Evolutionary conservation across 2,797 vertebrate species (phyloP), one percentile per base, ranked within the genome.

Genomic region (Leptoclinus maculatus): DNA sequence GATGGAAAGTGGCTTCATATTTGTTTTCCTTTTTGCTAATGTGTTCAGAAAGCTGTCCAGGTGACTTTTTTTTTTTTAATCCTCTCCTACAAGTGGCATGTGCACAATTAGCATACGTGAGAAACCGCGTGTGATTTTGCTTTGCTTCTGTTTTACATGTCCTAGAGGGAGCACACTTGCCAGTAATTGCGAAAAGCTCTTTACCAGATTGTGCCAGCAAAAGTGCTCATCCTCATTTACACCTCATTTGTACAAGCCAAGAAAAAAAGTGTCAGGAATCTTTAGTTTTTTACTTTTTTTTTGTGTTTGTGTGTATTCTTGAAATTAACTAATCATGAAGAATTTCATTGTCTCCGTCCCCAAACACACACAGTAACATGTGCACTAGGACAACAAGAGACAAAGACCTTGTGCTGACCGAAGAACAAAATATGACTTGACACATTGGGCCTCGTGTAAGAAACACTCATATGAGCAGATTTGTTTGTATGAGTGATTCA

Each of bases 1-100:
- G 53, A 79, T 56, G 23, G n/a, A 43, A 60, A 58, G 57, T 71
- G 58, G 63, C 41, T 62, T 67, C 21, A 19, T 70, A 10, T 78
- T 80, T 77, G 47, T 80, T 68, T 70, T 71, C 39, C 41, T 69
- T 29, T 62, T 47, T 75, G 51, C 54, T 84, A 80, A 87, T 80
- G 64, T 79, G 65, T 47, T 75, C 57, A 56, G 68, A 65, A 57
- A 76, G 57, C 74, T 64, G 82, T 86, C 77, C 83, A 86, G 88
- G 83, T 86, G 89, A 75, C 49, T 80, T 72, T 84, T 76, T 77
- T 83, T 76, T 77, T 64, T 64, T 85, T 86, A 80, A 84, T 90
- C 73, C 65, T 74, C 71, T 83, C 56, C 59, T 49, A 54, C 56
- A 80, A 49, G 49, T 88, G 85, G 82, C 73, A 68, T 71, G 47